Evolutionary conservation across 2,113 vertebrate species (phyloP), one percentile per base, ranked within the genome.

Genomic region (Orycteropus afer): DNA sequence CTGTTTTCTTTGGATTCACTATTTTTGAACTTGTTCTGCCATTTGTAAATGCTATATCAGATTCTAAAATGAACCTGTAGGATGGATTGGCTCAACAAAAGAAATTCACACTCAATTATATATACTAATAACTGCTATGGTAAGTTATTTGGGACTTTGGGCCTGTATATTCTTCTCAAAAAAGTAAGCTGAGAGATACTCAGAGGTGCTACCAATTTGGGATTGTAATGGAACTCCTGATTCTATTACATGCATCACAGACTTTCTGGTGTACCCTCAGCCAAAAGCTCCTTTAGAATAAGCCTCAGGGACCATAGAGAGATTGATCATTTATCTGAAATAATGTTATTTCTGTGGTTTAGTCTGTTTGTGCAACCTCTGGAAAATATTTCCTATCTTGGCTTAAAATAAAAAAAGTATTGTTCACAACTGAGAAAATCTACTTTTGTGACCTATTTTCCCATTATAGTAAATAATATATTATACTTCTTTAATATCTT

Each of bases 261-360:
- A 95, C 85, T 98, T 96, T 86, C 89, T 96, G 87, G 95, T 97
- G 77, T 96, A 96, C 80, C 91, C 85, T 96, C 97, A 96, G 92
- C 92, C 97, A 96, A 98, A 98, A 97, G 90, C 94, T 92, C 65
- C 83, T 98, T 94, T 96, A 76, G 98, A 98, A 97, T 95, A 96
- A 98, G 90, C 96, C 88, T 95, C 29, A 51, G 97, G 96, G 95
- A 96, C 97, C 85, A 91, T 45, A 78, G 97, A 97, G 71, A 98
- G 97, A 98, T 98, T 98, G 97, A 98, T 97, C 89, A 96, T 97
- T 98, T 98, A 95, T 98, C 97, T 98, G 96, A 98, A 98, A 97
- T 98, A 98, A 98, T 98, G 94, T 95, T 98, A 96, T 98, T 97
- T 97, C 95, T 96, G 91, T 98, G 93, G 89, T 98, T 97, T 98